Percentiles rank a stretch among this genome's conserved stretches.
Conservation (phyloP, 2,113 vertebrate species). For the Oreocharis arfaki region DNA sequence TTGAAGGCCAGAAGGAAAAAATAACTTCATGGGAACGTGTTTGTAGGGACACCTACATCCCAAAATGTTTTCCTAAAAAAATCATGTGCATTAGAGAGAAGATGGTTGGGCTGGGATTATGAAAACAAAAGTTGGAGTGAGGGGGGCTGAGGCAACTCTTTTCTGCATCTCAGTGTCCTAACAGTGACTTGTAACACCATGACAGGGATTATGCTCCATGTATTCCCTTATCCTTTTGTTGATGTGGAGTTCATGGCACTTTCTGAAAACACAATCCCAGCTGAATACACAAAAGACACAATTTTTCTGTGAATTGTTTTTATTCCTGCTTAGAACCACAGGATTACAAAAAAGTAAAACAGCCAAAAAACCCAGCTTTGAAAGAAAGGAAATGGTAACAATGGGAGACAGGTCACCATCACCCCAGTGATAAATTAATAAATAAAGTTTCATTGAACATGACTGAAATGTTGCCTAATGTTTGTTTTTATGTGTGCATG, state of each 20-base stretch:
- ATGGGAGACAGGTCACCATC: background rate
- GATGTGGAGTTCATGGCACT: background rate
- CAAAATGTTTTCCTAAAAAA: background rate
- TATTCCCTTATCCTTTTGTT: background rate
- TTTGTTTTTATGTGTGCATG: background rate
- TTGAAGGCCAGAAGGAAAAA: background rate
- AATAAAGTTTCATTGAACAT: background rate
- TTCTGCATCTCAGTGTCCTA: background rate
- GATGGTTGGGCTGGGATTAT: background rate
- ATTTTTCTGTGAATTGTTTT: background rate
- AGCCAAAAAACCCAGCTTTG: background rate
- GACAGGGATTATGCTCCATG: background rate
- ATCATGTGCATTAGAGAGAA: background rate
- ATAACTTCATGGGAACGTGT: background rate
- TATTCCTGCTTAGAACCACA: background rate
- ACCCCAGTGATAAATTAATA: background rate
- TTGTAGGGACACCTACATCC: background rate
- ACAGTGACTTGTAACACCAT: background rate
- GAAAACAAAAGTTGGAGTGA: background rate
- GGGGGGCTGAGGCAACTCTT: background rate
- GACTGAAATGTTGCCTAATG: background rate
- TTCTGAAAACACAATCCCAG: background rate
- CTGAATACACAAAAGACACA: background rate
- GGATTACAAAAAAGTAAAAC: background rate
- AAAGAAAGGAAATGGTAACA: background rate